phyloP scores from a whole-genome alignment of 2,113 vertebrate species.

The Elanus axillaris region DNA sequence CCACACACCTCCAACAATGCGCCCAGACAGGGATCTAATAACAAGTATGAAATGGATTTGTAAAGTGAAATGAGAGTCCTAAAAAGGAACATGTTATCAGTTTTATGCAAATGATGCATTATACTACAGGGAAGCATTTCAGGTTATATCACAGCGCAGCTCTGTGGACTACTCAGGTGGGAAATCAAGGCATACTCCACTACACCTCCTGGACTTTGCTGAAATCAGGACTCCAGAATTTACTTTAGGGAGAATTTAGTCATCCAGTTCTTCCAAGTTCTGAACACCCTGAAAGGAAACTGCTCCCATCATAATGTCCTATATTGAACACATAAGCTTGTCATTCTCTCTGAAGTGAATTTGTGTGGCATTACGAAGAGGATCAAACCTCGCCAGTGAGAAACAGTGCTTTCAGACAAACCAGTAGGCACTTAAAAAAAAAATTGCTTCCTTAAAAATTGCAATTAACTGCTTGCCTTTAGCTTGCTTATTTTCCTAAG shows the following conservation, averaged over 20 bases:
- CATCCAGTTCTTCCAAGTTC: background rate
- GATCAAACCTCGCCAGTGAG: background rate
- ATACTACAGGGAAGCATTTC: background rate
- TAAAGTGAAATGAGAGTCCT: conserved; percentile 72
- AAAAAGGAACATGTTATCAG: conserved; percentile 55
- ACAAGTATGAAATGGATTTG: conserved; percentile 79
- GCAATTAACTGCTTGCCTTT: background rate
- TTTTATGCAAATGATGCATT: conserved; percentile 42
- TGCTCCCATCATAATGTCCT: background rate
- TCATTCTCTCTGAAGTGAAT: background rate
- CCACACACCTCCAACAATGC: conserved; percentile 99
- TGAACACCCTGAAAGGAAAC: background rate
- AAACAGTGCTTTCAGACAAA: background rate
- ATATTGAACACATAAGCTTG: background rate
- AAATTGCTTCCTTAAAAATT: background rate
- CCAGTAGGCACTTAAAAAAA: background rate
- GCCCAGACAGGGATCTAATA: conserved; percentile 95
- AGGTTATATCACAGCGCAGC: background rate
- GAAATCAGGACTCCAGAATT: background rate
- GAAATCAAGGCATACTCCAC: background rate
- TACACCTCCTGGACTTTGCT: background rate
- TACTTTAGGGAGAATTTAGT: background rate
- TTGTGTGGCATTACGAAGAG: background rate
- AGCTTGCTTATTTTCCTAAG: background rate
- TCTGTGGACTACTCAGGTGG: background rate